Evolutionary conservation across 2,797 vertebrate species (phyloP).

Genomic region (Sternotherus odoratus): DNA sequence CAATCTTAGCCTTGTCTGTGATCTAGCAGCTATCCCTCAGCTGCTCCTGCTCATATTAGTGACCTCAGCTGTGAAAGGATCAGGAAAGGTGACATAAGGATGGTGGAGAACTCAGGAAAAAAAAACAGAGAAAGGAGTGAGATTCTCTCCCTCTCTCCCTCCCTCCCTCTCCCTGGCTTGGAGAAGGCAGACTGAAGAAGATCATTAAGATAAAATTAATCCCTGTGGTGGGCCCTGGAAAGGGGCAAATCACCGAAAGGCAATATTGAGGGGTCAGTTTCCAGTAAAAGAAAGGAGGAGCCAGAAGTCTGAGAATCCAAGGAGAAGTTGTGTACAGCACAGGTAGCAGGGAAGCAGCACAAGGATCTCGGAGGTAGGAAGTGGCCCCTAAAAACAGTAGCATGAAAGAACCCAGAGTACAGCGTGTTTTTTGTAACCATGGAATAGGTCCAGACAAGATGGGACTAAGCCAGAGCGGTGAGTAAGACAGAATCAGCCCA

Average conservation of each 20-base stretch:
- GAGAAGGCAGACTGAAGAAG: neutral
- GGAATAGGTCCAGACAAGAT: neutral
- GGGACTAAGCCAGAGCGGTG: neutral
- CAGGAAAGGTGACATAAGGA: neutral
- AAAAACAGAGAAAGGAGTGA: neutral
- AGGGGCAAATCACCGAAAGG: neutral
- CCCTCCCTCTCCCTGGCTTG: neutral
- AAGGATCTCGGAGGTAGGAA: neutral
- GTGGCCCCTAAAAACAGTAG: neutral
- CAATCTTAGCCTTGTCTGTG: neutral
- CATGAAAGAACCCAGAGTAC: neutral
- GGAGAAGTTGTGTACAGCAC: neutral
- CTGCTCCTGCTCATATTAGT: neutral
- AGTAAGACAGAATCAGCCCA: neutral
- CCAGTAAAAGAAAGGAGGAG: neutral
- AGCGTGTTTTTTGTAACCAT: neutral
- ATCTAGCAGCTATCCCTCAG: neutral
- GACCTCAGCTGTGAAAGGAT: neutral
- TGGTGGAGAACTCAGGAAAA: neutral
- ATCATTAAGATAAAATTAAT: neutral
- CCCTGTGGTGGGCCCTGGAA: neutral
- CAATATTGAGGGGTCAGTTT: neutral
- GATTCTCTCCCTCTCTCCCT: neutral
- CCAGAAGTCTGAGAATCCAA: neutral
- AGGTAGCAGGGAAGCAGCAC: neutral